A percentile compares a stretch with the other conserved stretches of the same genome.
Conservation (phyloP, 2,113 vertebrate species). For the Melanostigma gelatinosum region DNA sequence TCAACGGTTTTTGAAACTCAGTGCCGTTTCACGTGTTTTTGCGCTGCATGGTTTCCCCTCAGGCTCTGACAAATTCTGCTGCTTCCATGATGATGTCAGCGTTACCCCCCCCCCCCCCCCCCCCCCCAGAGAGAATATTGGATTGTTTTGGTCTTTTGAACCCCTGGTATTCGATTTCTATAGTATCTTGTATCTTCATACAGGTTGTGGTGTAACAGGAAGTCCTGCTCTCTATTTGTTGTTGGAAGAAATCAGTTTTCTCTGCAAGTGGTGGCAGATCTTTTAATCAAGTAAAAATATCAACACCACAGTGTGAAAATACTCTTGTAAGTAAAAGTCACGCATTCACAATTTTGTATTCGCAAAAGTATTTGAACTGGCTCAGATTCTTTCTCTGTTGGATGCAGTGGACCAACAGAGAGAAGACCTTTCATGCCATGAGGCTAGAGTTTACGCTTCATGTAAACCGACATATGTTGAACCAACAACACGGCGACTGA, state of each 20-base stretch:
- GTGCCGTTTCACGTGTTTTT: constrained; percentile 6
- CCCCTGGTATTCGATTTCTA: constrained; percentile 15
- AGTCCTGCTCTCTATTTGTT: neutral
- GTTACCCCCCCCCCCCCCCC: neutral
- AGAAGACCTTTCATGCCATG: constrained; percentile 24
- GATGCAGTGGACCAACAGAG: neutral
- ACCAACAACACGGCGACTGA: constrained; percentile 40
- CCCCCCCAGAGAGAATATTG: constrained; percentile 6
- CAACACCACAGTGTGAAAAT: neutral
- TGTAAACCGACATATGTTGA: constrained; percentile 48
- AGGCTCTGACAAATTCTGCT: constrained; percentile 31
- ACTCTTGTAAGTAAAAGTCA: neutral
- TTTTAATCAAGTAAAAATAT: neutral
- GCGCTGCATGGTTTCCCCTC: constrained; percentile 9
- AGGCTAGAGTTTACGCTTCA: constrained; percentile 51
- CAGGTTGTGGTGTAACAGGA: too few species aligned
- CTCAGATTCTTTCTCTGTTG: neutral
- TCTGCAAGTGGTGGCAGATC: neutral
- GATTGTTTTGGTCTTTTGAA: constrained; percentile 10
- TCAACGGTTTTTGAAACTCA: neutral
- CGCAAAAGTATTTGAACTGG: neutral
- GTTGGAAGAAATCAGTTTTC: neutral
- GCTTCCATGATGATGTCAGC: constrained; percentile 7
- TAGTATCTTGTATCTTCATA: neutral
- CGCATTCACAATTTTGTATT: neutral